Conservation (phyloP, 1,140 invertebrate species). For the Eurosta solidaginis region DNA sequence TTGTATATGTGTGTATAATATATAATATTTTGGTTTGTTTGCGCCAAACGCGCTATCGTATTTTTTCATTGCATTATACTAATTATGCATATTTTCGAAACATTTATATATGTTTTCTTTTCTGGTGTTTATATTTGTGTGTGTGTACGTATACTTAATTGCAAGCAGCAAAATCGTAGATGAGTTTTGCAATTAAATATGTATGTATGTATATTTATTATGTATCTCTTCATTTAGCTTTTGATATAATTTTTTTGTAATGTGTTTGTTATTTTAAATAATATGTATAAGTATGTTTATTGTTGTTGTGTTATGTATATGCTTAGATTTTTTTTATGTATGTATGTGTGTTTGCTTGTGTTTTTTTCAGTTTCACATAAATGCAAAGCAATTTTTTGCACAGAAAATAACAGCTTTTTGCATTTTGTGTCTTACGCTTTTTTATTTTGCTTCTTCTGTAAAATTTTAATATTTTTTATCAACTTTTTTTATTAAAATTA, state of each 20-base stretch:
- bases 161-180: neutral
- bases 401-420: too few relatives aligned
- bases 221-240: neutral
- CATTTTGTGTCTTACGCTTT: too few relatives aligned
- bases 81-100: neutral
- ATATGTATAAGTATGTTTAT: too few relatives aligned
- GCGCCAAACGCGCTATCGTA: neutral
- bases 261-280: too few relatives aligned
- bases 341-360: conserved; percentile 3
- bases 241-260: neutral
- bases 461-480: too few relatives aligned
- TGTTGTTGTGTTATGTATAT: too few relatives aligned
- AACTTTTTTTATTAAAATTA: too few relatives aligned
- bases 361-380: too few relatives aligned
- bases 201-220: neutral
- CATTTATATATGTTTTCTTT: neutral
- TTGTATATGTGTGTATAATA: neutral
- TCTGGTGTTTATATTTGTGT: neutral
- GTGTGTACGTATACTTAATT: neutral
- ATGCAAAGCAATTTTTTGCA: too few relatives aligned
- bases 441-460: too few relatives aligned
- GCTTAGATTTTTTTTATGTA: neutral
- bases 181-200: neutral
- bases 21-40: neutral
- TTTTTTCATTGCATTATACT: neutral